Conservation (phyloP, 2,888 invertebrate species). For the Panzeria rudis region DNA sequence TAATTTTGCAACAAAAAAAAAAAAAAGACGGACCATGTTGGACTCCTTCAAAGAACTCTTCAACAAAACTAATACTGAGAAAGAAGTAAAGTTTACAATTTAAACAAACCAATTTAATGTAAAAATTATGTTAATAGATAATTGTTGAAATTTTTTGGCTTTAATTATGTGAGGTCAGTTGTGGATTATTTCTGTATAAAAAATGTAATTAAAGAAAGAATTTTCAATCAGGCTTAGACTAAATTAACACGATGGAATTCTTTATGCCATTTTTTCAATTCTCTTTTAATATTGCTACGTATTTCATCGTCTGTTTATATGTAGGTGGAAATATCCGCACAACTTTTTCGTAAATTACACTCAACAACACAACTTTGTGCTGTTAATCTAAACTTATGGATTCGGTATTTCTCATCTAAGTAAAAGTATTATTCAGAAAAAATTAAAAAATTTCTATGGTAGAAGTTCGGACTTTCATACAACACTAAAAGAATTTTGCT, state of each 20-base stretch:
- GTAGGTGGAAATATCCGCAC: no score
- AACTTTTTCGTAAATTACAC: no score
- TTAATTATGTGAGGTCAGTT: neutral
- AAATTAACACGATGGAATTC: neutral
- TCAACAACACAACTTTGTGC: no score
- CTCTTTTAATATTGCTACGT: no score
- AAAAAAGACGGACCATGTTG: constrained; percentile 10
- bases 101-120: constrained; percentile 25
- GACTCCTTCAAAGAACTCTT: constrained; percentile 40
- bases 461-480: no score
- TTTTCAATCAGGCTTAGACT: neutral
- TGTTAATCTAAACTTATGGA: no score
- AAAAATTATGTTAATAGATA: neutral
- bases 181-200: neutral
- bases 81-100: constrained; percentile 20
- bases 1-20: constrained; percentile 36
- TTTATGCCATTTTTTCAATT: no score
- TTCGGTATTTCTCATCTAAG: no score
- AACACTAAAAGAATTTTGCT: no score
- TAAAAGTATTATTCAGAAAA: no score
- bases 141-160: neutral
- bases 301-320: no score
- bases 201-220: constrained; percentile 7
- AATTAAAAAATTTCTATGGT: no score
- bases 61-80: constrained; percentile 25